Conservation (phyloP, 2,888 invertebrate genomes). For the Euplexia lucipara region DNA sequence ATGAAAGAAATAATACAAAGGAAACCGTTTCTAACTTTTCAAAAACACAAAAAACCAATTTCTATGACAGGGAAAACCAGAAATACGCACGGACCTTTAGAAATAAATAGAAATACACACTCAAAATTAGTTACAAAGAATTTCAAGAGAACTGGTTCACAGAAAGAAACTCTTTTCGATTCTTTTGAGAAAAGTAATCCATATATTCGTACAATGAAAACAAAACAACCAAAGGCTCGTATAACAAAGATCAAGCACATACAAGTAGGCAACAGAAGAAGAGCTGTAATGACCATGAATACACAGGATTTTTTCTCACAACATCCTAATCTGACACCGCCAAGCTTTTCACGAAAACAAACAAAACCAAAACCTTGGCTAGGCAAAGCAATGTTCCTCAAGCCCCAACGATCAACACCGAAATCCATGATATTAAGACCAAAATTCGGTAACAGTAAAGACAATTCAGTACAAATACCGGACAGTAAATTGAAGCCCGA, state of each 20-base stretch:
- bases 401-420: slow-evolving; percentile 42
- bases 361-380: slow-evolving; percentile 32
- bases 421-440: slow-evolving; percentile 67
- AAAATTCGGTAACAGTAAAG: slow-evolving; percentile 62
- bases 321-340: slow-evolving; percentile 59
- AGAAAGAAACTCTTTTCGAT: slow-evolving; percentile 56
- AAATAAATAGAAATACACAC: slow-evolving; percentile 37
- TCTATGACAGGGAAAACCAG: slow-evolving; percentile 1
- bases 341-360: slow-evolving; percentile 39
- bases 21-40: slow-evolving; percentile 28
- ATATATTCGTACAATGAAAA: slow-evolving; percentile 66
- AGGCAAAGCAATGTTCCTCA: slow-evolving; percentile 8
- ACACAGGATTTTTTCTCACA: slow-evolving; percentile 72
- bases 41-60: slow-evolving; percentile 7
- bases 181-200: slow-evolving; percentile 71
- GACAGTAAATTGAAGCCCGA: slow-evolving; percentile 55
- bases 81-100: slow-evolving; percentile 9
- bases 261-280: slow-evolving; percentile 64
- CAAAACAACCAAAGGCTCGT: slow-evolving; percentile 56
- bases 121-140: slow-evolving; percentile 47
- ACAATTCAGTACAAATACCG: slow-evolving; percentile 36
- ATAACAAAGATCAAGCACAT: slow-evolving; percentile 69
- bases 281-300: slow-evolving; percentile 68
- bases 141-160: slow-evolving; percentile 38
- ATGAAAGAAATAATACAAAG: slow-evolving; percentile 27